Evolutionary conservation across 2,797 vertebrate genomes (phyloP), one percentile per base, ranked within the genome.

Genomic region (Takifugu rubripes): DNA sequence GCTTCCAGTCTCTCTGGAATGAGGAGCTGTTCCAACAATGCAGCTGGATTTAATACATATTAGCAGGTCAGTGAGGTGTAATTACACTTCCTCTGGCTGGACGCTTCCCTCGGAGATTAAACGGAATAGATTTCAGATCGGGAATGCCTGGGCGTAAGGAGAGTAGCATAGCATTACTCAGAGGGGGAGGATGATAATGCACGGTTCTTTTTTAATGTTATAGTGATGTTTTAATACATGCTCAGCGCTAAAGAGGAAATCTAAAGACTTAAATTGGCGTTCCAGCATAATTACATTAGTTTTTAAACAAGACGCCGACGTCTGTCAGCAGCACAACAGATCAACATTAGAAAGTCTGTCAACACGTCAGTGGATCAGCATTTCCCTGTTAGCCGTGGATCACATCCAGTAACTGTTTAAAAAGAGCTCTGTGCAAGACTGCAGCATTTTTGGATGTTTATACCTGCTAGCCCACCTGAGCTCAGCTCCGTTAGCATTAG

Each of bases 31-130:
- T 25, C 53, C 27, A 5, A 48, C 45, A 64, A 59, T 24, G 15
- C 36, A 50, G 46, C 54, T 68, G 26, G 6, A 52, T 58, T 65
- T 59, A 74, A 65, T 75, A 72, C 71, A 59, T 61, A 65, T 72
- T 56, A 59, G 45, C 33, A 65, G 66, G 72, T 72, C 74, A 75
- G 26, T 26, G 70, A 74, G 70, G 55, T 72, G 59, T 74, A 72
- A 78, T 61, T 68, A 44, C 68, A 59, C 59, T 40, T 72, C 49
- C 57, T 52, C 56, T 15, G 43, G 48, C 54, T 52, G 45, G 62
- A 47, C 50, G 47, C 51, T 43, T 54, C n/a, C 46, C 26, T 55
- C 12, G 33, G 8, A 66, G 66, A 53, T 56, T 61, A 64, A 69
- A 64, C 16, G 17, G 49, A 83, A 56, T 49, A 52, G 43, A 40